Conservation (phyloP, 2,113 vertebrate species). For the Bambusicola thoracicus region DNA sequence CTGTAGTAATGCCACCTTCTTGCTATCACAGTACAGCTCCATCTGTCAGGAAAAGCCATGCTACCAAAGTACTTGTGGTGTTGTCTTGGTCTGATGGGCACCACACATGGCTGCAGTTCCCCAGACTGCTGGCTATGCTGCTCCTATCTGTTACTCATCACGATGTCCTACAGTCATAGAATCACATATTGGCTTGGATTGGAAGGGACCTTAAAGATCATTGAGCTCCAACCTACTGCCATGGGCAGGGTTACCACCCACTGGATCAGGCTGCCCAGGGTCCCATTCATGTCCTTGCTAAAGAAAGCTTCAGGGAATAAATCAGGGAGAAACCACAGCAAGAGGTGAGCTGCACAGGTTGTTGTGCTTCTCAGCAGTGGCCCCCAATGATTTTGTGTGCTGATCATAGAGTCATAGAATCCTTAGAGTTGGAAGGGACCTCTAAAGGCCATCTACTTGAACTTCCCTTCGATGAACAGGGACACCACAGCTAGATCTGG, state of each 20-base stretch:
- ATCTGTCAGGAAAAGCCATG: background rate
- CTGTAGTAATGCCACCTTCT: background rate
- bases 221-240: too few relatives aligned
- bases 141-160: background rate
- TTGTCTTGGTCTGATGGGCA: background rate
- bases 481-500: too few relatives aligned
- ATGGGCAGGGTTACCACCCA: too few relatives aligned
- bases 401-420: background rate
- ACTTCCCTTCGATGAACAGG: too few relatives aligned
- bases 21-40: background rate
- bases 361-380: background rate
- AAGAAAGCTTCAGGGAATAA: background rate
- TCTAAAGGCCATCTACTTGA: too few relatives aligned
- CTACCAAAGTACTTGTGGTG: background rate
- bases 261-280: too few relatives aligned
- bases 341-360: background rate
- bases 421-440: too few relatives aligned
- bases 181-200: too few relatives aligned
- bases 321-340: background rate
- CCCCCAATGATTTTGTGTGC: background rate
- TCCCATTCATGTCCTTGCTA: background rate
- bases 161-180: too few relatives aligned
- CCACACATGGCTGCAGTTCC: background rate
- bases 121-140: background rate
- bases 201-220: too few relatives aligned